Base-by-base conservation (phyloP, 35 echinoderm and acorn worm genomes). In the Stichopus chloronotus region DNA sequence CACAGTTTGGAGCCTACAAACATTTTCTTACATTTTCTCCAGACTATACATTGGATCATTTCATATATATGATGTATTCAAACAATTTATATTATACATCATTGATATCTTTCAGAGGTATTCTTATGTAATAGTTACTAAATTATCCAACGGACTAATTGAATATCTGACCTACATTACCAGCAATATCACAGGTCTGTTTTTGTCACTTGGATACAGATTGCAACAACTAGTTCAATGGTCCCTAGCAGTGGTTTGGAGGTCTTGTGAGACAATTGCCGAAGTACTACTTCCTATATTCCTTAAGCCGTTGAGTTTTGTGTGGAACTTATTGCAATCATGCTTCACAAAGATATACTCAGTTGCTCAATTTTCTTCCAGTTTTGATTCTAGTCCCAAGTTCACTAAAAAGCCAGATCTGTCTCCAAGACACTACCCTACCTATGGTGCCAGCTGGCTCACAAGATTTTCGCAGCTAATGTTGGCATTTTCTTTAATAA, bases 391-490 rank as follows among this genome's bases (percentile, higher is more conserved):
- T 53, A 57, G 69, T 22, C 69, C 19, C 5, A 83, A 2, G 19
- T 83, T 57, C 12, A 83, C 16, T 12, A 83, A n/a, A 53, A 25
- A 14, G 0, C 0, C 69, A 72, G 69, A 72, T 72, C 2, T 72
- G 13, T 43, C 30, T n/a, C 13, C 22, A 10, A 83, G 30, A 43
- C 14, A 83, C 25, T 57, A 53, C 21, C 82, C 0, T 9, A 22
- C 55, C 82, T 85, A 21, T 58, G 55, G 55, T 58, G 55, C 59
- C 9, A 53, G 60, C 43, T 89, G 87, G 87, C 87, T 89, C 7
- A 63, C 59, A 23, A 65, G 87, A 52, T 89, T 89, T 22, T 71
- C 87, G 4, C 87, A 89, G 59, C 61, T 89, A 43, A 89, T 89
- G 59, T 53, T 89, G 52, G 20, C 59, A 54, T 89, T 89, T 71